Evolutionary conservation across 2,888 invertebrate species (phyloP), one percentile per base, ranked within the genome.

Genomic region (Alitta virens): DNA sequence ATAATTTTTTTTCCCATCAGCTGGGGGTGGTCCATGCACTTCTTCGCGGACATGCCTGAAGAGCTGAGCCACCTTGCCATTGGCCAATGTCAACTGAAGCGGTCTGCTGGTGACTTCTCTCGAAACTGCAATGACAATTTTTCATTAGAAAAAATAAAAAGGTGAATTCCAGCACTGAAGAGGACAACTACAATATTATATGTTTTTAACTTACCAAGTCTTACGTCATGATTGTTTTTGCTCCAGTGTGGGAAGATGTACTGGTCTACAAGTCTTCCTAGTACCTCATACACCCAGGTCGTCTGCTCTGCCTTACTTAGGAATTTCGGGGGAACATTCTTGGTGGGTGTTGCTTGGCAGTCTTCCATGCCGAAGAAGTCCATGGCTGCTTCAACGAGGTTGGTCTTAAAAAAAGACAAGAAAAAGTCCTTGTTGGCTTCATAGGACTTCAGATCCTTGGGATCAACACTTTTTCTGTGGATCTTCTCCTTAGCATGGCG

Each of bases 301-400:
- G 33, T 33, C 33, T 33, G 5, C 33, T 33, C 33, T 43, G 38
- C 9, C 5, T 14, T 14, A 23, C 12, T 21, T 7, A 12, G 23
- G 2, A 24, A 40, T 23, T 9, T 43, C 24, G 42, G 56, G 7
- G 56, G 56, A 2, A 24, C 18, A 26, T 56, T 42, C 14, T 18
- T 43, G 5, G 21, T 43, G 9, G 56, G 56, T 2, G 5, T 7
- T 16, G 38, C 40, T 5, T 24, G 21, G 7, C 24, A 9, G n/a
- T 42, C 43, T 9, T 56, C 56, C 43, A 56, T 42, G 2, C 42
- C 43, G 23, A 56, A 56, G 46, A 25, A 56, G 9, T 56, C 25
- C 2, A 43, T n/a, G 2, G 25, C 14, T 1, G 23, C 56, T 12
- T 43, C 56, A 2, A 56, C 46, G 2, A 56, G 3, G 18, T 42